Conservation (phyloP, 2,113 vertebrate genomes). For the Daphoenositta chrysoptera region DNA sequence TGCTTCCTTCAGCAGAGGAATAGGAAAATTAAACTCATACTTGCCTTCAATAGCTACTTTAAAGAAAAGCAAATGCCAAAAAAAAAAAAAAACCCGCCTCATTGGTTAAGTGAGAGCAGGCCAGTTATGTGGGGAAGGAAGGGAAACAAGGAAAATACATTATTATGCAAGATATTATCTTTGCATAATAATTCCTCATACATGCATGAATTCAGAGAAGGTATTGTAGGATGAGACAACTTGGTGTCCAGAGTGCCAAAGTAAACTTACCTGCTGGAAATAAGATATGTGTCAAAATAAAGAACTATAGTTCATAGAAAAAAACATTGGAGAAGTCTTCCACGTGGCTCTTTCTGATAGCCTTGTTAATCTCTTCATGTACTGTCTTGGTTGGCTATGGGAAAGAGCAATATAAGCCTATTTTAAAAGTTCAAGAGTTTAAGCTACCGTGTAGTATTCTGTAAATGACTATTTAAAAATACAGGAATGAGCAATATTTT, state of each 20-base stretch:
- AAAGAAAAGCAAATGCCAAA: neutral
- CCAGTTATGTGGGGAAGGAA: neutral
- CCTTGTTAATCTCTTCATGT: neutral
- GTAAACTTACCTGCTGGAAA: neutral
- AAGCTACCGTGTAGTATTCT: neutral
- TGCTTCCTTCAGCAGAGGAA: neutral
- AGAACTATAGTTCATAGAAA: neutral
- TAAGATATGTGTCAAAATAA: neutral
- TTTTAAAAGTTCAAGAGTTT: neutral
- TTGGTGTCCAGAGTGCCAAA: neutral
- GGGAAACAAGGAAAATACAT: neutral
- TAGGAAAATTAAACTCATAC: neutral
- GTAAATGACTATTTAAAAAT: neutral
- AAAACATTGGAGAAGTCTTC: neutral
- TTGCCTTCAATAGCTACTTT: neutral
- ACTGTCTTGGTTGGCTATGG: neutral
- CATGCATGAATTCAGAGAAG: neutral
- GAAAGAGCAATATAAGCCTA: neutral
- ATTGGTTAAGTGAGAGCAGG: neutral
- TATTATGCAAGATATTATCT: neutral
- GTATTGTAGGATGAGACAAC: neutral
- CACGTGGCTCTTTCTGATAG: neutral
- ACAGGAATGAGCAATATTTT: neutral
- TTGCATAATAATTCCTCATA: neutral
- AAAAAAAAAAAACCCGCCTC: too few species aligned